Base-by-base conservation (phyloP, 2,113 vertebrate species). In the Bucco capensis region DNA sequence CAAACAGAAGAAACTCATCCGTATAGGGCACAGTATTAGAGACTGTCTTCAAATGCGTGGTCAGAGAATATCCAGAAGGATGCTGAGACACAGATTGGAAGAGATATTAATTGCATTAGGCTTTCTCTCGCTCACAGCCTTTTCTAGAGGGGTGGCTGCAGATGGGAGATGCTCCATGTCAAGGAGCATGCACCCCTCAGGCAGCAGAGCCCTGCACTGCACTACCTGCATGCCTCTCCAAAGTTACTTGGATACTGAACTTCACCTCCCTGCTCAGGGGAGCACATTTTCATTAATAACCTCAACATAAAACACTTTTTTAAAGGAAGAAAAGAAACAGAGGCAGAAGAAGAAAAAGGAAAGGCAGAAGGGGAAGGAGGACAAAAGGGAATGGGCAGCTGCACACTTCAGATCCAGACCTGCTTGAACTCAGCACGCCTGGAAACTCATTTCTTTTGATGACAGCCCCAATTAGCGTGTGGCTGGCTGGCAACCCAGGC, bases 371-470 rank as follows among this genome's bases (percentile, higher is more conserved):
- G 79, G 46, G 51, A 83, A 88, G 30, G 8, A 22, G 54, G 42
- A 78, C 88, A 86, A 67, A 80, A 77, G 53, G 69, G 42, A 91
- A 17, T 1, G 30, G 82, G 53, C 85, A 91, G 92, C 92, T 81
- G 90, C 64, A 67, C 56, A 8, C 67, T 80, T 38, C 81, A 92
- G 42, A 71, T 61, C 38, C 75, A 85, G 89, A 72, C 90, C 79
- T 74, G 85, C 60, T 57, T 77, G 75, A 94, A 10, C 38, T 65
- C 65, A 6, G 10, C 88, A 90, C 4, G 1, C 77, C 76, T 81
- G 72, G 69, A 75, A 78, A 49, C 66, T 75, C 53, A 21, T 66
- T 88, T 64, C 67, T 90, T 78, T 56, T 69, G 90, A 71, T 42
- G 76, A 37, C 65, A 91, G 80, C 83, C 76, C 69, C 60, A 86